Evolutionary conservation across 2,888 invertebrate species (phyloP).

Genomic region (Amblyjoppa fuscipennis): DNA sequence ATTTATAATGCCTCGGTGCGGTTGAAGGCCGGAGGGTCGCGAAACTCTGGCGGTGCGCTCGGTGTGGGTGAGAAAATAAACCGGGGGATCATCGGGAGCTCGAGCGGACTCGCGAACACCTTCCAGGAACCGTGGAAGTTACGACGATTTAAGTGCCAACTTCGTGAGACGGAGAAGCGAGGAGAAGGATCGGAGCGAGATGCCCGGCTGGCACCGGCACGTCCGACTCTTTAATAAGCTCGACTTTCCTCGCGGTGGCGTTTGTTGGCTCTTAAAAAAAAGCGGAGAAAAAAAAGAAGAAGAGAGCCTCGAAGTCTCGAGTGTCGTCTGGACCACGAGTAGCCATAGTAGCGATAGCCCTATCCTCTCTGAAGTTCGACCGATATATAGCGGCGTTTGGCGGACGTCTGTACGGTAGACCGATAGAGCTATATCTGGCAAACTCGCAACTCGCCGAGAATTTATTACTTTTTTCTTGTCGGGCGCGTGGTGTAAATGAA

Average conservation of each 20-base stretch:
- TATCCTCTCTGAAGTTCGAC: slow-evolving; percentile 2
- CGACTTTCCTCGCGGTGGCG: slow-evolving; percentile 50
- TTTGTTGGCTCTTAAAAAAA: slow-evolving; percentile 41
- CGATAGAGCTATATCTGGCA: slow-evolving; percentile 1
- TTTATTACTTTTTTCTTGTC: not conserved
- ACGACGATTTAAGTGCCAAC: slow-evolving; percentile 72
- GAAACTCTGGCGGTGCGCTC: slow-evolving; percentile 23
- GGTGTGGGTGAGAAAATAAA: slow-evolving; percentile 58
- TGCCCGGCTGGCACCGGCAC: slow-evolving; percentile 16
- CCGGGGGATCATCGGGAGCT: slow-evolving; percentile 22
- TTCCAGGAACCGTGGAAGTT: slow-evolving; percentile 69
- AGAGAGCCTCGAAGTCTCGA: slow-evolving; percentile 25
- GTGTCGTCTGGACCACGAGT: slow-evolving; percentile 21
- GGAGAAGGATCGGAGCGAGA: slow-evolving; percentile 4
- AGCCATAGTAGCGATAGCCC: not conserved
- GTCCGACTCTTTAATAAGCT: slow-evolving; percentile 63
- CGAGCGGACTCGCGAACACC: slow-evolving; percentile 50
- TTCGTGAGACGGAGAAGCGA: slow-evolving; percentile 50
- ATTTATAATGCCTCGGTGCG: slow-evolving; percentile 56
- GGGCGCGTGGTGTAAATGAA: not conserved
- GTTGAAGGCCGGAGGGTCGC: not conserved
- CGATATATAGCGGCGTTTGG: slow-evolving; percentile 1
- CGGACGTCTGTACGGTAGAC: not conserved
- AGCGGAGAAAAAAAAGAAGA: not conserved
- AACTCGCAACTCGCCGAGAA: not conserved